These are phyloP conservation scores for Stylophora pistillata DNA, from an alignment of 64 coral and sea anemone genomes.

Conservation along the genomic window DNA sequence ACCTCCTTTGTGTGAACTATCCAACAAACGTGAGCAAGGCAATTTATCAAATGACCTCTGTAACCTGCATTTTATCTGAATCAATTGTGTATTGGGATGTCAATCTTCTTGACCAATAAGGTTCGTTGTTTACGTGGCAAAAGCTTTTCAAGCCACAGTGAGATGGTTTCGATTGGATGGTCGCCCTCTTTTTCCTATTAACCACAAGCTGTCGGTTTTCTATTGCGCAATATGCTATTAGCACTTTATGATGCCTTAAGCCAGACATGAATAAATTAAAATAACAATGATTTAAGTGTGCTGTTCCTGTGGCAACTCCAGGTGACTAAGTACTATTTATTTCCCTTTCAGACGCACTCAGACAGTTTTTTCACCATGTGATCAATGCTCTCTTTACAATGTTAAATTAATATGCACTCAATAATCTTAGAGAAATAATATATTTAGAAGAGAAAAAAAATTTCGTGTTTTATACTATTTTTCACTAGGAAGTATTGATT, in stretches of 20 bases:
- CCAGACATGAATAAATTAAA: not conserved
- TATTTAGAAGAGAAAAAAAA: no score
- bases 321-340: slow-evolving; percentile 25
- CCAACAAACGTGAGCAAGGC: not conserved
- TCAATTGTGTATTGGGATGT: not conserved
- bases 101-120: not conserved
- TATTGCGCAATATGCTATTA: not conserved
- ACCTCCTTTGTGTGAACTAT: not conserved
- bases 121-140: not conserved
- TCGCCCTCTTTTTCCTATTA: not conserved
- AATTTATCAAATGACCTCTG: not conserved
- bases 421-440: not conserved
- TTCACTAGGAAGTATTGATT: slow-evolving; percentile 88
- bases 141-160: not conserved
- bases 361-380: not conserved
- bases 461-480: not conserved
- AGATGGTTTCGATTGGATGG: not conserved
- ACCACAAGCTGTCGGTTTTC: slow-evolving; percentile 2
- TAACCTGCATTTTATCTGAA: slow-evolving; percentile 11
- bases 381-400: not conserved
- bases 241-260: not conserved
- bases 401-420: not conserved
- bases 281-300: not conserved
- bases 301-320: not conserved
- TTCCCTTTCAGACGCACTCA: not conserved